Conservation (phyloP, 2,797 vertebrate species). For the Rhabdophis nuchalis region DNA sequence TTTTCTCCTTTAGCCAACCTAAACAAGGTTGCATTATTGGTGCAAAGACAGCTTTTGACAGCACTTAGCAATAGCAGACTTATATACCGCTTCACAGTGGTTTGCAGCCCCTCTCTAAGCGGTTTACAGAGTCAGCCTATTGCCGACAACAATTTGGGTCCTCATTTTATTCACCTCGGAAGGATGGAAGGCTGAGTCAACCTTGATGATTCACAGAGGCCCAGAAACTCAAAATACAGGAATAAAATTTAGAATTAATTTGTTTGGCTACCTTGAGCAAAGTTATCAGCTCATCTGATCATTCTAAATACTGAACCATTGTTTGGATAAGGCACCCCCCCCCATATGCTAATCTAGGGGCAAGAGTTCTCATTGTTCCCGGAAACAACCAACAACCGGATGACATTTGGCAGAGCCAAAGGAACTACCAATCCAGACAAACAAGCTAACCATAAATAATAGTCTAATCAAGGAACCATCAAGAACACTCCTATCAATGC, state of each 20-base stretch:
- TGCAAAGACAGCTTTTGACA: neutral
- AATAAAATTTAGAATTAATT: neutral
- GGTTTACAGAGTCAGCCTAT: no score
- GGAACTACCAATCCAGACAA: neutral
- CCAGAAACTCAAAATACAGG: neutral
- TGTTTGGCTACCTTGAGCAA: neutral
- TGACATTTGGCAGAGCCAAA: neutral
- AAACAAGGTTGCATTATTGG: neutral
- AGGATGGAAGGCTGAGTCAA: no score
- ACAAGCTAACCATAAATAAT: neutral
- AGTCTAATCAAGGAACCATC: neutral
- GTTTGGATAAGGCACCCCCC: neutral
- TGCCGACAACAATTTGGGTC: no score
- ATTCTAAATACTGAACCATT: neutral
- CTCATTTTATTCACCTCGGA: no score
- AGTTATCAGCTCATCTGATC: neutral
- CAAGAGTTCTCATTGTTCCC: neutral
- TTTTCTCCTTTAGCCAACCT: neutral
- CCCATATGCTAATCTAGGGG: neutral
- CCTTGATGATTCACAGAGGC: neutral
- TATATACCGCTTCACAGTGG: no score
- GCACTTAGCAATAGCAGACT: no score
- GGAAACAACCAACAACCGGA: neutral
- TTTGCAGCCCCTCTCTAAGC: no score
- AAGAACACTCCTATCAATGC: neutral